phyloP scores from a whole-genome alignment of 2,888 invertebrate species.

The Byasa hedistus region DNA sequence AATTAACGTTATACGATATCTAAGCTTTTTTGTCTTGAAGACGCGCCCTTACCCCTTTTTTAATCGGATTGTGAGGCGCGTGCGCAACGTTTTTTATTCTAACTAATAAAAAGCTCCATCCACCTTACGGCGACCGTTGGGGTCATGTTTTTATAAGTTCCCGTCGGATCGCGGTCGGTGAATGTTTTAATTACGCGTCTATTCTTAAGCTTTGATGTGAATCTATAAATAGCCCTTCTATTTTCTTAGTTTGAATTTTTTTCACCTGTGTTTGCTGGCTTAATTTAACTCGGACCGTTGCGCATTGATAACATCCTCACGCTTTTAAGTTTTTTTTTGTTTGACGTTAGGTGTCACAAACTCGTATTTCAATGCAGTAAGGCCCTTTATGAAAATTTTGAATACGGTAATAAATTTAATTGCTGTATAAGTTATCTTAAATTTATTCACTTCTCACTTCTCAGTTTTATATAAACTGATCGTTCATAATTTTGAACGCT shows the following conservation, averaged over 20 bases:
- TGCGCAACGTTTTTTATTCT: conserved; percentile 64
- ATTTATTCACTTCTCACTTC: conserved; percentile 8
- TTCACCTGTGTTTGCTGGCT: conserved; percentile 61
- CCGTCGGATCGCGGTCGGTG: conserved; percentile 62
- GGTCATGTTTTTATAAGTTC: conserved; percentile 66
- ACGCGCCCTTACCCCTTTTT: conserved; percentile 74
- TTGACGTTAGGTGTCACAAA: conserved; percentile 14
- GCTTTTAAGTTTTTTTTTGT: conserved; percentile 19
- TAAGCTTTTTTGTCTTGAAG: conserved; percentile 63
- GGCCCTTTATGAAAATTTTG: conserved; percentile 12
- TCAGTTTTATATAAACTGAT: conserved; percentile 4
- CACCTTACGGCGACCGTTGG: conserved; percentile 75
- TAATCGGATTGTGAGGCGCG: conserved; percentile 75
- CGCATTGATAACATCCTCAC: conserved; percentile 45
- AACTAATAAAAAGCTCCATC: conserved; percentile 66
- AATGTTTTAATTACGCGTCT: conserved; percentile 70
- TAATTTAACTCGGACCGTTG: conserved; percentile 58
- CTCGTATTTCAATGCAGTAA: conserved; percentile 14
- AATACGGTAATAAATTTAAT: conserved; percentile 21
- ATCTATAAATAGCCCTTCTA: conserved; percentile 29
- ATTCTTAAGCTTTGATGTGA: conserved; percentile 29
- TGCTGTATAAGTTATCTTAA: conserved; percentile 5
- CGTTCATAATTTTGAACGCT: neutral
- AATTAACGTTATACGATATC: conserved; percentile 71
- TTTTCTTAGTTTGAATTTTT: conserved; percentile 52